Evolutionary conservation across 2,888 invertebrate genomes (phyloP).

Genomic region (Buathra laborator): DNA sequence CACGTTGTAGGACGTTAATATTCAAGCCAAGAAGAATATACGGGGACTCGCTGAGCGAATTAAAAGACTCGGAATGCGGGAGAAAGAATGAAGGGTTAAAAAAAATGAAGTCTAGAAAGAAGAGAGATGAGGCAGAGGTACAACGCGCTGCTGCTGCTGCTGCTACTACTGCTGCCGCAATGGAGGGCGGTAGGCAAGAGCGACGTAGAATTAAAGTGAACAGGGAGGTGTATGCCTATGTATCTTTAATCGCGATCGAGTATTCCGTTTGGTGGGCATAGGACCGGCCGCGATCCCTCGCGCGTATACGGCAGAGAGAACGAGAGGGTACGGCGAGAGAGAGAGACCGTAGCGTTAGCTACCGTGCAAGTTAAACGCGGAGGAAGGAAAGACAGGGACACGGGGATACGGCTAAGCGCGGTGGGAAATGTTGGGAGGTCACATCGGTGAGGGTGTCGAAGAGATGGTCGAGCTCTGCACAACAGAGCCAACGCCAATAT

Average conservation of each 20-base stretch:
- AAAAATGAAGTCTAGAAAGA: conserved; percentile 20
- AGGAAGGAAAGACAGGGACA: conserved; percentile 58
- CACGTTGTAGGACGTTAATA: no score
- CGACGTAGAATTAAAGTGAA: conserved; percentile 79
- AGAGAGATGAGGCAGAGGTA: conserved; percentile 15
- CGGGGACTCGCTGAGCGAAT: no score
- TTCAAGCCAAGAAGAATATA: no score
- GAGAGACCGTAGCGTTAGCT: conserved; percentile 28
- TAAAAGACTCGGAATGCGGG: neutral
- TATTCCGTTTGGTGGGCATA: conserved; percentile 82
- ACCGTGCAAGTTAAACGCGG: conserved; percentile 48
- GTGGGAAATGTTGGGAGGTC: conserved; percentile 47
- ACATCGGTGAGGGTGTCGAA: conserved; percentile 38
- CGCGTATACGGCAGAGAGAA: conserved; percentile 46
- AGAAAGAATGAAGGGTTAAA: conserved; percentile 1
- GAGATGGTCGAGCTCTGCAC: conserved; percentile 60
- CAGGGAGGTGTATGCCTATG: conserved; percentile 80
- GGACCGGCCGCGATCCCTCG: conserved; percentile 45
- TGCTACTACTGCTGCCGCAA: neutral
- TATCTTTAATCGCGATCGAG: conserved; percentile 83
- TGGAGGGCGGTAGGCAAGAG: conserved; percentile 47
- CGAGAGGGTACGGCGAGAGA: conserved; percentile 22
- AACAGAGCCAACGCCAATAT: conserved; percentile 68
- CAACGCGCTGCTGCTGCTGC: neutral
- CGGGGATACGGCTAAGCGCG: neutral